Evolutionary conservation across 2,888 invertebrate genomes (phyloP), one percentile per base, ranked within the genome.

Genomic region (Sialis fuliginosa): DNA sequence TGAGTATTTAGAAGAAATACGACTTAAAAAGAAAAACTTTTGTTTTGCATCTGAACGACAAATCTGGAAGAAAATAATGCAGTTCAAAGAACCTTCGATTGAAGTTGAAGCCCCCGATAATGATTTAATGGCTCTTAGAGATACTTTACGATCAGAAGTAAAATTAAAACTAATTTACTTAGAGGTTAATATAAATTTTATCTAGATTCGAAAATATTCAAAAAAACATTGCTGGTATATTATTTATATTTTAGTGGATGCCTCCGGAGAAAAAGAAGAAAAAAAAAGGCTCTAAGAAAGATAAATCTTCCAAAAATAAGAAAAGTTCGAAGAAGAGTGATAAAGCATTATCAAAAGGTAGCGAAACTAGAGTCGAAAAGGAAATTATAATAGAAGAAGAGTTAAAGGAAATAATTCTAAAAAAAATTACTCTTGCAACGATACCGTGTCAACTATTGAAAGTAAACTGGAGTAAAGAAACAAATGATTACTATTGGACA

Each of bases 401-500:
- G 50, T 59, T 61, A 52, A 54, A 44, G 5, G 51, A 51, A 46
- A 44, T 35, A 2, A 57, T 64, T 47, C 31, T 61, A 12, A 59
- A 62, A 46, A 58, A 56, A 50, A 48, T 61, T 5, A 65, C 64
- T 1, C 49, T 76, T 9, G 72, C 71, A 1, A 67, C 65, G 6
- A 65, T 75, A 47, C 62, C 57, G 47, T 74, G 74, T 50, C 54
- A 64, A 1, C 60, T 75, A 9, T 61, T 57, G 44, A 57, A 53
- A 6, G 63, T 68, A 0, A 71, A 71, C 56, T 75, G 76, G 75
- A 73, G 70, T 48, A 71, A 73, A 42, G 55, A 61, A 1, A 63
- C 64, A 1, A 65, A 72, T 46, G 71, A 74, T 54, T 75, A 70
- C 57, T 70, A 70, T 54, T 76, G 75, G 75, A 70, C 71, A 33